Percentiles rank a stretch among this genome's conserved stretches.
These are phyloP conservation scores for Psittacula echo DNA, from an alignment of 2,797 vertebrate genomes.

Conservation along the genomic window DNA sequence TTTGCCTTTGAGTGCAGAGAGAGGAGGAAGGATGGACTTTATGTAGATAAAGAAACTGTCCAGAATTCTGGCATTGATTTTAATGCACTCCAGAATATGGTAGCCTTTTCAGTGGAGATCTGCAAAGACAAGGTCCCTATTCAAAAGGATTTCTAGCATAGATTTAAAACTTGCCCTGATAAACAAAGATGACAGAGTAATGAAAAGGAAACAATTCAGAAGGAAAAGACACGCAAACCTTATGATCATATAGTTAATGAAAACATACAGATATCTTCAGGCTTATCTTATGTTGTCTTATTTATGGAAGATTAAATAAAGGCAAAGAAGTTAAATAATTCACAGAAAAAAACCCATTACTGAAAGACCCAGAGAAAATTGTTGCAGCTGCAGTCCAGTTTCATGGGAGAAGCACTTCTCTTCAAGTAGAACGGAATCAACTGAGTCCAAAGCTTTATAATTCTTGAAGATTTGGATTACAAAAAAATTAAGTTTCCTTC, in stretches of 20 bases:
- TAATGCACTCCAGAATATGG: neutral
- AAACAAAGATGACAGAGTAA: neutral
- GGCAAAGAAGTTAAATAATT: neutral
- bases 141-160: neutral
- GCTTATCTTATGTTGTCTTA: neutral
- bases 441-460: neutral
- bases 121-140: neutral
- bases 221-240: neutral
- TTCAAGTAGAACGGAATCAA: neutral
- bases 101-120: neutral
- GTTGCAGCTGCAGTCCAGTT: neutral
- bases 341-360: neutral
- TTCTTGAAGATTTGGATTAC: neutral
- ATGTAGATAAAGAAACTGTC: neutral
- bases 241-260: neutral
- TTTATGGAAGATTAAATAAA: neutral
- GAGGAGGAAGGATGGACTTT: neutral
- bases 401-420: neutral
- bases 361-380: neutral
- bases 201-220: neutral
- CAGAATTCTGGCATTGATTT: neutral
- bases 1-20: neutral
- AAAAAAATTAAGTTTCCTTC: neutral
- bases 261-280: neutral
- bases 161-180: neutral